phyloP scores from a whole-genome alignment of 1,140 invertebrate species.

The Ceratitis capitata region DNA sequence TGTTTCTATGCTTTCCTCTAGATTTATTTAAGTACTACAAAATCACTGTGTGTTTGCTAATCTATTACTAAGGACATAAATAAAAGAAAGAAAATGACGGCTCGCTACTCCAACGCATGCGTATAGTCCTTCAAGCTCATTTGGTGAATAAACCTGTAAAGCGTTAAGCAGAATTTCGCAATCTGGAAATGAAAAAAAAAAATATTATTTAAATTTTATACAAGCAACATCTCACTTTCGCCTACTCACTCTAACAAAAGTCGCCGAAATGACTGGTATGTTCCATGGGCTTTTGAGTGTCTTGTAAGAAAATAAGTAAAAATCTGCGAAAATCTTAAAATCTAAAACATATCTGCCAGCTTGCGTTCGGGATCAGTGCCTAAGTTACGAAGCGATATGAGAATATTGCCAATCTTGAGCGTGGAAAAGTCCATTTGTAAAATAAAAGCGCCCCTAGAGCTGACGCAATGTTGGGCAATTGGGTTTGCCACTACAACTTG shows the following conservation, averaged over 20 bases:
- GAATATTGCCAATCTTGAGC: background rate
- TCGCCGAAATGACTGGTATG: constrained; percentile 49
- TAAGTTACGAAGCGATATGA: constrained; percentile 26
- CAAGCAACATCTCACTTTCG: background rate
- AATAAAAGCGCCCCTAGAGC: background rate
- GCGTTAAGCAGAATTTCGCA: background rate
- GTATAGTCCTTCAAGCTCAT: background rate
- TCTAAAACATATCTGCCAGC: no score
- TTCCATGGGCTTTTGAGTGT: constrained; percentile 47
- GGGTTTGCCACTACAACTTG: no score
- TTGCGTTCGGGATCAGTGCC: no score
- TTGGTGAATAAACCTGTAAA: background rate
- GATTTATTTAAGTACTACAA: no score
- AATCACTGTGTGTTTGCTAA: no score
- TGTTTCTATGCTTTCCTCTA: no score
- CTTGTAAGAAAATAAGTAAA: constrained; percentile 48
- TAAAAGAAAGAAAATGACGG: no score
- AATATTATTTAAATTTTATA: no score
- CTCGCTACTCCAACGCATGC: no score
- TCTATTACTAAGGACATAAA: no score
- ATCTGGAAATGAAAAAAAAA: no score
- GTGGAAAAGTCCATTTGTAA: background rate
- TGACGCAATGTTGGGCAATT: no score
- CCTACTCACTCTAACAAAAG: constrained; percentile 32
- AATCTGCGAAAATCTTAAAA: constrained; percentile 46